Evolutionary conservation across 2,797 vertebrate genomes (phyloP).

Genomic region (Rhabdophis nuchalis): DNA sequence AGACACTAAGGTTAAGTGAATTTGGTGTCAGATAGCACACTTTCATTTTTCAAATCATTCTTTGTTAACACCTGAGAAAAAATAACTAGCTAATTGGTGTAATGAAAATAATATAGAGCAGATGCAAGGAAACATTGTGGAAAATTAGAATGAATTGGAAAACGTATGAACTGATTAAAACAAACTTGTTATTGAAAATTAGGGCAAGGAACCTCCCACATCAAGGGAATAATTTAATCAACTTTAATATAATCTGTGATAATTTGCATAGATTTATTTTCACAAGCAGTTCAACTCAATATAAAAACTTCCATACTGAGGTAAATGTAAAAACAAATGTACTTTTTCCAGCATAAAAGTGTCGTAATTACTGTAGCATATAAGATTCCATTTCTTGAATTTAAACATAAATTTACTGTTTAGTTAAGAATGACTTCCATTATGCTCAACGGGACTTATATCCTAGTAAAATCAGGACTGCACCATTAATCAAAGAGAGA

Average conservation of each 20-base stretch:
- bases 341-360: constrained; percentile 4
- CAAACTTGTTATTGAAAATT: constrained; percentile 64
- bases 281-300: constrained; percentile 34
- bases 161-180: constrained; percentile 61
- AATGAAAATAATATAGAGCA: constrained; percentile 71
- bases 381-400: not conserved
- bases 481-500: not conserved
- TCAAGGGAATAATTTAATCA: constrained; percentile 67
- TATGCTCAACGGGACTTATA: not conserved
- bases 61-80: constrained; percentile 68
- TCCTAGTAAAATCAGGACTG: not conserved
- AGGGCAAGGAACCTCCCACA: constrained; percentile 56
- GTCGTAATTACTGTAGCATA: not conserved
- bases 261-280: constrained; percentile 71
- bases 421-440: not conserved
- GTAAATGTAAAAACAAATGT: constrained; percentile 47
- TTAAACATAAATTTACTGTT: not conserved
- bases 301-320: not conserved
- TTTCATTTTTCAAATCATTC: constrained; percentile 12
- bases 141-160: constrained; percentile 69
- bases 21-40: constrained; percentile 26
- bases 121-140: constrained; percentile 72
- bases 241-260: constrained; percentile 59
- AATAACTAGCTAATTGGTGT: constrained; percentile 73
- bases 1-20: constrained; percentile 67